phyloP scores from a whole-genome alignment of 1,140 invertebrate genomes.

The Akabosia matsudoensis region DNA sequence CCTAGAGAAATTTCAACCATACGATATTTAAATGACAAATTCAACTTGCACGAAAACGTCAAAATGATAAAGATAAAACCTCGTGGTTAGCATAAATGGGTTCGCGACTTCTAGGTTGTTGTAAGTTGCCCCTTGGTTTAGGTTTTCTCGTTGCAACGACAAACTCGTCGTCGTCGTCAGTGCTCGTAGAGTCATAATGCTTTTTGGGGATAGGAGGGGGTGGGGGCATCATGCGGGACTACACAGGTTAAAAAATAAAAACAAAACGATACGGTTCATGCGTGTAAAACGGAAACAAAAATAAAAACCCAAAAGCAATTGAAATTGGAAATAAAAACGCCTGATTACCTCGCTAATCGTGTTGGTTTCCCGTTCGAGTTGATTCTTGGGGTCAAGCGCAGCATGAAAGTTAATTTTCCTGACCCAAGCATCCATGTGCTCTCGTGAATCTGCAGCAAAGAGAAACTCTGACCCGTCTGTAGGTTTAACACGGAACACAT shows the following conservation, averaged over 20 bases:
- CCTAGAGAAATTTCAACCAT: slow-evolving; percentile 14
- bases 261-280: neutral
- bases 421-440: slow-evolving; percentile 87
- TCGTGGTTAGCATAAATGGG: slow-evolving; percentile 47
- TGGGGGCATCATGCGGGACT: neutral
- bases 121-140: neutral
- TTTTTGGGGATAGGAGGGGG: neutral
- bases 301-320: neutral
- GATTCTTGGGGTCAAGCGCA: slow-evolving; percentile 79
- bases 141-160: neutral
- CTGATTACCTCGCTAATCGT: neutral
- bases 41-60: neutral
- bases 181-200: neutral
- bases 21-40: neutral
- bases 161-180: neutral
- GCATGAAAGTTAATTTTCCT: slow-evolving; percentile 92
- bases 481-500: slow-evolving; percentile 66
- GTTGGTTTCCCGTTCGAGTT: slow-evolving; percentile 52
- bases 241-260: neutral
- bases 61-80: slow-evolving; percentile 8
- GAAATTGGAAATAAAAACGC: neutral
- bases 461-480: slow-evolving; percentile 90
- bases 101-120: slow-evolving; percentile 41
- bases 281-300: neutral
- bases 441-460: slow-evolving; percentile 70